phyloP scores from a whole-genome alignment of 2,888 invertebrate genomes.

The Troglohyphantes excavatus region DNA sequence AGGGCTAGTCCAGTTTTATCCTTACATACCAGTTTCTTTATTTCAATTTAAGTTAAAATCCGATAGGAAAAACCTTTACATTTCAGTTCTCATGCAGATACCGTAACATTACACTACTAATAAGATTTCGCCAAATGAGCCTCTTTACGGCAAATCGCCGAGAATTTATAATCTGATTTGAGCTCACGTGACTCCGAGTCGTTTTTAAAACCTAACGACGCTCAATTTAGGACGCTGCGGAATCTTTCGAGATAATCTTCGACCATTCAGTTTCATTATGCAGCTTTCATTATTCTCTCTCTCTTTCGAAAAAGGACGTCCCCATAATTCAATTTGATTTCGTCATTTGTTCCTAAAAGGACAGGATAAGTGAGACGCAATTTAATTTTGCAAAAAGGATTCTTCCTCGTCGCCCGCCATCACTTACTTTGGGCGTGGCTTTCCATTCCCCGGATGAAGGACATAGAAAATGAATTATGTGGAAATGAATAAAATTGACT shows the following conservation, averaged over 20 bases:
- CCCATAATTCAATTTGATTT: conserved; percentile 58
- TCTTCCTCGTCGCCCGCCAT: conserved; percentile 32
- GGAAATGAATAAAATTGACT: neutral
- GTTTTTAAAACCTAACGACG: conserved; percentile 3
- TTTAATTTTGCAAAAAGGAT: conserved; percentile 41
- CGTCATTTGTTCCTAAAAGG: conserved; percentile 53
- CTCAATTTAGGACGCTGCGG: neutral
- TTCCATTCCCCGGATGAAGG: neutral
- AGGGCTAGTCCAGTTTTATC: too few species aligned
- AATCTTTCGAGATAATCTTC: neutral
- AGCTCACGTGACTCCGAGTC: neutral
- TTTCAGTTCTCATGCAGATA: too few species aligned
- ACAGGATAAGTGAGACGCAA: conserved; percentile 57
- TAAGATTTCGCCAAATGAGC: too few species aligned
- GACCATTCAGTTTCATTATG: neutral
- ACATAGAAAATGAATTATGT: neutral
- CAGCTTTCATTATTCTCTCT: neutral
- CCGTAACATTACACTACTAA: too few species aligned
- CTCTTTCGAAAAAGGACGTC: neutral
- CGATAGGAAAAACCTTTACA: too few species aligned
- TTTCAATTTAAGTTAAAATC: too few species aligned
- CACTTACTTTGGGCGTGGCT: conserved; percentile 52
- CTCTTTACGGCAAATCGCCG: too few species aligned
- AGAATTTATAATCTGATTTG: neutral
- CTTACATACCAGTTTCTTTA: too few species aligned